Evolutionary conservation across 1,140 invertebrate species (phyloP).

Genomic region (Brachionus koreanus): DNA sequence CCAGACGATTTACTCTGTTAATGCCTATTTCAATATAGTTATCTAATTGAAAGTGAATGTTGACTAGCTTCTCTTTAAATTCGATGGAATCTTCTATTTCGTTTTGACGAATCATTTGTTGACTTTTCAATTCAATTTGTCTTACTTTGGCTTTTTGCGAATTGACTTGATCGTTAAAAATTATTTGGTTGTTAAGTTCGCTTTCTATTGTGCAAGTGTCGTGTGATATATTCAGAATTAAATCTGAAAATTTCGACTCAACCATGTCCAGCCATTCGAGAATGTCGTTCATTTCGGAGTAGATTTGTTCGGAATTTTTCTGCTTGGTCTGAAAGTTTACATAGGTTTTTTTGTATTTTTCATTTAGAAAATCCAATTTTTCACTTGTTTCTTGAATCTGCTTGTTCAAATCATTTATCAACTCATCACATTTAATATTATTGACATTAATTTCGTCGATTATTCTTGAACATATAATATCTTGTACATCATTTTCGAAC

Average conservation of each 20-base stretch:
- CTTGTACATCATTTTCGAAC: neutral
- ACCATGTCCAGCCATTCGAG: conserved; percentile 22
- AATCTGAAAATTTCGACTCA: neutral
- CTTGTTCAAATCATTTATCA: neutral
- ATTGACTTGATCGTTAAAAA: neutral
- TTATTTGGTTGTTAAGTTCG: neutral
- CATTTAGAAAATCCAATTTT: neutral
- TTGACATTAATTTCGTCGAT: neutral
- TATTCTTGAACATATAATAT: neutral
- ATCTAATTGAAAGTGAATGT: neutral
- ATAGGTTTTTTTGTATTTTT: neutral
- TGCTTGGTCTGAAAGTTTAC: neutral
- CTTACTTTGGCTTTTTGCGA: neutral
- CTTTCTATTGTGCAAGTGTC: neutral
- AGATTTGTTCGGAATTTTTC: neutral
- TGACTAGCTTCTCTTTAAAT: conserved; percentile 29
- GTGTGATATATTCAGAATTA: neutral
- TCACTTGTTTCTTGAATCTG: neutral
- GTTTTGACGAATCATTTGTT: conserved; percentile 5
- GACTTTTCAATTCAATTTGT: neutral
- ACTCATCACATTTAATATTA: neutral
- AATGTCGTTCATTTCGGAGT: conserved; percentile 12
- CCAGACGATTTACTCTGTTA: neutral
- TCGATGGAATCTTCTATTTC: conserved; percentile 14
- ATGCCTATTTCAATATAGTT: neutral